Evolutionary conservation across 2,888 invertebrate genomes (phyloP).

Genomic region (Macropis europaea): DNA sequence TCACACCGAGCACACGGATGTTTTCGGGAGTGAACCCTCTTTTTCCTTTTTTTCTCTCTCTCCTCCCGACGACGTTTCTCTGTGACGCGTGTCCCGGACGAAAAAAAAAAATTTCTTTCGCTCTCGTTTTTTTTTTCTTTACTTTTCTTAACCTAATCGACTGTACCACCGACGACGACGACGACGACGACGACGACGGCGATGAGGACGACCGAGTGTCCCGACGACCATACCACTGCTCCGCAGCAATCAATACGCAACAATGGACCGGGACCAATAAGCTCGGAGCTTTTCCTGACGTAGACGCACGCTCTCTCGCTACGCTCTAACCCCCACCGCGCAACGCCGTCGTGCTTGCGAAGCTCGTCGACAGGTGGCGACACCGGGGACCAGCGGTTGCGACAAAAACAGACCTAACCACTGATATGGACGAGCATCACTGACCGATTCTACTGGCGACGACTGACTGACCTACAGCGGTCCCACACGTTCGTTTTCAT

Average conservation of each 20-base stretch:
- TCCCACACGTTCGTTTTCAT: too few relatives aligned
- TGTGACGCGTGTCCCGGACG: conserved; percentile 58
- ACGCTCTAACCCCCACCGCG: conserved; percentile 46
- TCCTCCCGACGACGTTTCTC: too few relatives aligned
- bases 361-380: conserved; percentile 36
- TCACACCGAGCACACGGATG: too few relatives aligned
- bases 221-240: conserved; percentile 75
- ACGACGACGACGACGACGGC: conserved; percentile 73
- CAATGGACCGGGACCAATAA: conserved; percentile 79
- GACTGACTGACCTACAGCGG: too few relatives aligned
- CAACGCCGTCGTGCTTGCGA: conserved; percentile 8
- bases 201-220: conserved; percentile 74
- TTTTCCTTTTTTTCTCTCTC: too few relatives aligned
- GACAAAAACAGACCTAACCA: conserved; percentile 39
- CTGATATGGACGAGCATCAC: background rate
- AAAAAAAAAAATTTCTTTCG: too few relatives aligned
- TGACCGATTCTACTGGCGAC: conserved; percentile 13
- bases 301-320: conserved; percentile 72
- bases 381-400: conserved; percentile 38
- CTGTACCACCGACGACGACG: conserved; percentile 67
- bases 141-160: conserved; percentile 63
- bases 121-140: too few relatives aligned
- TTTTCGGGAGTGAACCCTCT: too few relatives aligned
- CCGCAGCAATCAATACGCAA: conserved; percentile 79
- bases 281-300: conserved; percentile 79